Evolutionary conservation across 2,888 invertebrate species (phyloP).

Genomic region (Bedellia somnulentella): DNA sequence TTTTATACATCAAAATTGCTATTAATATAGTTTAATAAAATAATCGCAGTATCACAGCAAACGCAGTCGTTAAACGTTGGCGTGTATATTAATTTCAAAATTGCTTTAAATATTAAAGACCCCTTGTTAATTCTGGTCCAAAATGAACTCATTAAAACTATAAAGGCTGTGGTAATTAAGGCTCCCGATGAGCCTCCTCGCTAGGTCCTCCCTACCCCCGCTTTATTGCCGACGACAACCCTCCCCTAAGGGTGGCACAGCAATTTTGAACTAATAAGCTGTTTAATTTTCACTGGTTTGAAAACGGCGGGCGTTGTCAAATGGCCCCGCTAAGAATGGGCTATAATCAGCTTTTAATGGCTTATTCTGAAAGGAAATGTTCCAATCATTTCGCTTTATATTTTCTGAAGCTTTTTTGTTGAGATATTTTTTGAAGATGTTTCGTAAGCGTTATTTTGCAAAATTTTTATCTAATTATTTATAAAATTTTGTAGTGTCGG

Average conservation of each 20-base stretch:
- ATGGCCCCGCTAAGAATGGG: constrained; percentile 1
- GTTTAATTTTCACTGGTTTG: constrained; percentile 25
- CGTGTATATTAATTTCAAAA: constrained; percentile 53
- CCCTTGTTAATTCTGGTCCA: constrained; percentile 64
- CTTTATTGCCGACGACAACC: constrained; percentile 35
- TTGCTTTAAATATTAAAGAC: constrained; percentile 56
- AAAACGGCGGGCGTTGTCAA: constrained; percentile 3
- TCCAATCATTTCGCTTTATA: not conserved
- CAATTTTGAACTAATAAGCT: constrained; percentile 58
- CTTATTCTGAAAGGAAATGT: not conserved
- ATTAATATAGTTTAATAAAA: no score
- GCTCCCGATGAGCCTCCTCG: constrained; percentile 25
- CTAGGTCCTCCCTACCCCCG: constrained; percentile 24
- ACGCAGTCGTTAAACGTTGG: no score
- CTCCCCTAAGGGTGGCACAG: constrained; percentile 23
- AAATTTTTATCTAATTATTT: no score
- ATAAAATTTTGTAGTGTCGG: no score
- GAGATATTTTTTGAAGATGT: no score
- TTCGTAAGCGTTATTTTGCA: no score
- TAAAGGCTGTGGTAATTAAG: constrained; percentile 74
- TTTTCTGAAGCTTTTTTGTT: no score
- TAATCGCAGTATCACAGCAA: no score
- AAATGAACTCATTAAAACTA: constrained; percentile 76
- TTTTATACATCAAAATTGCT: no score
- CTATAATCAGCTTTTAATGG: no score